These are phyloP conservation scores for Oreocharis arfaki DNA, from an alignment of 2,113 vertebrate species.

Conservation along the genomic window DNA sequence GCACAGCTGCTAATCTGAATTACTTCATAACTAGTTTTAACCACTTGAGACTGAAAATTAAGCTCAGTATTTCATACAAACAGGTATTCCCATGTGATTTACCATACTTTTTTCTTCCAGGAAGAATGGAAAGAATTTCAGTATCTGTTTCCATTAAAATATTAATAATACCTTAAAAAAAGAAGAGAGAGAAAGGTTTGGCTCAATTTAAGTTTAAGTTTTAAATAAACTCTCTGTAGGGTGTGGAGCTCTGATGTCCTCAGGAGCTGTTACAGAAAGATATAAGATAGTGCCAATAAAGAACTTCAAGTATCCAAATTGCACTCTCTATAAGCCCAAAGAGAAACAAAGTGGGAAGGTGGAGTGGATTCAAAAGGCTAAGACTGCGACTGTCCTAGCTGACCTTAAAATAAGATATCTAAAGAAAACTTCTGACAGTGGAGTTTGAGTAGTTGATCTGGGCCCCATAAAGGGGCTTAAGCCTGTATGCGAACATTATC, in stretches of 20 bases:
- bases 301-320: neutral
- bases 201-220: neutral
- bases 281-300: neutral
- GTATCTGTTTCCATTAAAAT: neutral
- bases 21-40: constrained; percentile 27
- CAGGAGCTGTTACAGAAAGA: neutral
- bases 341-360: neutral
- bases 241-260: neutral
- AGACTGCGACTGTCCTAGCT: neutral
- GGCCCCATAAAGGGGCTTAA: neutral
- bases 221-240: constrained; percentile 3
- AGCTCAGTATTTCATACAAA: neutral
- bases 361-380: neutral
- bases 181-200: neutral
- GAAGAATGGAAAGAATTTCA: neutral
- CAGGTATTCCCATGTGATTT: neutral
- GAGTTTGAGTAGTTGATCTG: neutral
- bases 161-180: neutral
- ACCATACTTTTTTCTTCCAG: neutral
- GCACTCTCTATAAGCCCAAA: neutral
- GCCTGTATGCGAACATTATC: neutral
- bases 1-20: neutral
- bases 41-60: neutral
- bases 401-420: neutral
- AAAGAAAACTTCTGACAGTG: neutral